A percentile compares a stretch with the other conserved stretches of the same genome.
Conservation (phyloP, 2,113 vertebrate genomes). For the Cyrtonyx montezumae region DNA sequence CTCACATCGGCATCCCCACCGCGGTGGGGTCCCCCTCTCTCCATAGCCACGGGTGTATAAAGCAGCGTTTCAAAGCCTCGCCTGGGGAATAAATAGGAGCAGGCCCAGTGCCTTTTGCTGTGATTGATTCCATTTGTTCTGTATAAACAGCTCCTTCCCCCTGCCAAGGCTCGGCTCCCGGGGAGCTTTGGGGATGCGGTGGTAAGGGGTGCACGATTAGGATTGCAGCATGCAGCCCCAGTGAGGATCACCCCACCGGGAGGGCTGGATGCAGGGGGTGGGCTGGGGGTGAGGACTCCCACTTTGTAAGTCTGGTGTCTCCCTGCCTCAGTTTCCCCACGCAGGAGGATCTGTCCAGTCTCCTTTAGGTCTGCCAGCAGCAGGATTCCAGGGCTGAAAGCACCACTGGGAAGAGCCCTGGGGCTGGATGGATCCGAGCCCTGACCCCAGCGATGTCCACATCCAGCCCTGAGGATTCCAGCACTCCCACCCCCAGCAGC, state of each 20-base stretch:
- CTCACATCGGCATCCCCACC: accelerated
- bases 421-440: neutral
- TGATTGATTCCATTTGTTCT: slow-evolving; percentile 68
- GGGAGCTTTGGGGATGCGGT: neutral
- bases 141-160: slow-evolving; percentile 46
- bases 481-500: neutral
- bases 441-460: no score
- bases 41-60: neutral
- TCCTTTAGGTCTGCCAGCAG: accelerated
- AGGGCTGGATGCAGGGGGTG: neutral
- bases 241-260: neutral
- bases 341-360: neutral
- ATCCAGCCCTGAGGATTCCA: neutral
- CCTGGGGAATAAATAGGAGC: slow-evolving; percentile 58
- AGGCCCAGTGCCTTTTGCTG: slow-evolving; percentile 61
- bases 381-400: neutral
- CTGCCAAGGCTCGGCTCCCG: slow-evolving; percentile 24
- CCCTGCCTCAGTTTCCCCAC: slow-evolving; percentile 57
- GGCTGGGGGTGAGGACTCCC: neutral
- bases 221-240: neutral
- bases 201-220: neutral
- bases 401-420: neutral
- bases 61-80: neutral
- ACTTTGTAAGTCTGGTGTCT: neutral
- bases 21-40: neutral